Evolutionary conservation across 2,113 vertebrate genomes (phyloP).

Genomic region (Spilogale gracilis): DNA sequence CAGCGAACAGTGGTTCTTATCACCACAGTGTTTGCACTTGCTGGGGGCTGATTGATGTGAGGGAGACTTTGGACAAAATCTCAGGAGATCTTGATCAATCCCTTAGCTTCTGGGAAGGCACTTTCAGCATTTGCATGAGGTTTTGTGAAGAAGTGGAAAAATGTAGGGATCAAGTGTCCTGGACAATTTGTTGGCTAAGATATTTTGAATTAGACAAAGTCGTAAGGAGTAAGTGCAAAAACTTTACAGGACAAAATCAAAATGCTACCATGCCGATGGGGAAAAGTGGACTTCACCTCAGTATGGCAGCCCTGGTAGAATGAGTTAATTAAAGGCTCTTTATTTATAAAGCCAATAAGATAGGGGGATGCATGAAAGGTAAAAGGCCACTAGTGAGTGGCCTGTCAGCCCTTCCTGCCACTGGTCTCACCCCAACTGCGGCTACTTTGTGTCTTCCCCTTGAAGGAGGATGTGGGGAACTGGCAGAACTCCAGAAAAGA

Average conservation of each 20-base stretch:
- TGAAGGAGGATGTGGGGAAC: constrained; percentile 66
- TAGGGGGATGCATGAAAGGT: not conserved
- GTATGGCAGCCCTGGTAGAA: not conserved
- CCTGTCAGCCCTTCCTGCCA: constrained; percentile 48
- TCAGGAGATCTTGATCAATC: not conserved
- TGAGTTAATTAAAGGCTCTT: not conserved
- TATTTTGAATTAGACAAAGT: constrained; percentile 13
- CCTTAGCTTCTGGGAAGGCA: not conserved
- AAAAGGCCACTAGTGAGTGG: constrained; percentile 62
- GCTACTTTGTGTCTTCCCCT: constrained; percentile 65
- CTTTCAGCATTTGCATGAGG: not conserved
- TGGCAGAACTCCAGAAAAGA: constrained; percentile 72
- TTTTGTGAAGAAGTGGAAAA: constrained; percentile 9
- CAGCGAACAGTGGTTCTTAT: not conserved
- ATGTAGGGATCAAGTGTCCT: not conserved
- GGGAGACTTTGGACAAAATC: not conserved
- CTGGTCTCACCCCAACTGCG: constrained; percentile 52
- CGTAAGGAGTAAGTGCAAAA: not conserved
- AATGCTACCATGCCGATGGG: not conserved
- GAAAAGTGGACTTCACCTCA: not conserved
- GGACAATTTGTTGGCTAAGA: not conserved
- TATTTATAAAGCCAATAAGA: constrained; percentile 48
- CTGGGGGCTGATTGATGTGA: not conserved
- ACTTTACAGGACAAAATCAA: not conserved
- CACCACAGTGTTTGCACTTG: not conserved